Base-by-base conservation (phyloP, 2,113 vertebrate species). In the Rissa tridactyla region DNA sequence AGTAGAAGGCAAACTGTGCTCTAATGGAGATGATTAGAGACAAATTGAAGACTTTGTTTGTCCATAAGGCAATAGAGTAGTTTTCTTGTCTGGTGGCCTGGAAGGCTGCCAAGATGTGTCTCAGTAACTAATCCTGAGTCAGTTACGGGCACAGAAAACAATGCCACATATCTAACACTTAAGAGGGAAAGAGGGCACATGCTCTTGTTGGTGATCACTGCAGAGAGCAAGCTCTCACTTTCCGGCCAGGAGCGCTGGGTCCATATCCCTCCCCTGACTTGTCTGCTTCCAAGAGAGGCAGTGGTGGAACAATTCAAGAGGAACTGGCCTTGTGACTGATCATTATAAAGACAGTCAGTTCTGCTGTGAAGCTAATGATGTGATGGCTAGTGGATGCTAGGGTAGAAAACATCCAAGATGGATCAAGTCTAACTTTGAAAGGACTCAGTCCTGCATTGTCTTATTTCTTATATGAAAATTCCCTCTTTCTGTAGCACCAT, bases 1-100 rank as follows among this genome's bases (percentile, higher is more conserved):
- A 78, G 95, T 87, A 71, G 92, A 95, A 94, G 55, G 27, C 62
- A 85, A 90, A 83, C 15, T 75, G 38, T 66, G 60, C 29, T 70
- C 16, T 82, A 38, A 15, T 47, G 49, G 55, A 91, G n/a, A 69
- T 51, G 54, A 93, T 82, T 82, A 88, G 60, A 80, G 69, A 60
- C 46, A 90, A 95, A 90, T 19, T 66, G 38, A 57, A 88, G 60
- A 92, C 85, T 79, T 95, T 90, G 64, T 86, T 69, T 93, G 77
- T 75, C 40, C 44, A 16, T 65, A 71, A 78, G 61, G 52, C 91
- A 84, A 25, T 58, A 25, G 57, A 60, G 44, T 58, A 30, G 13
- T 73, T 96, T 86, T 70, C 75, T 73, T 66, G 9, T 61, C 47
- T 68, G 49, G 23, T 51, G 36, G 17, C 36, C 83, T 97, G 86